phyloP scores from a whole-genome alignment of 2,797 vertebrate genomes.

The Apogon hyalosoma region DNA sequence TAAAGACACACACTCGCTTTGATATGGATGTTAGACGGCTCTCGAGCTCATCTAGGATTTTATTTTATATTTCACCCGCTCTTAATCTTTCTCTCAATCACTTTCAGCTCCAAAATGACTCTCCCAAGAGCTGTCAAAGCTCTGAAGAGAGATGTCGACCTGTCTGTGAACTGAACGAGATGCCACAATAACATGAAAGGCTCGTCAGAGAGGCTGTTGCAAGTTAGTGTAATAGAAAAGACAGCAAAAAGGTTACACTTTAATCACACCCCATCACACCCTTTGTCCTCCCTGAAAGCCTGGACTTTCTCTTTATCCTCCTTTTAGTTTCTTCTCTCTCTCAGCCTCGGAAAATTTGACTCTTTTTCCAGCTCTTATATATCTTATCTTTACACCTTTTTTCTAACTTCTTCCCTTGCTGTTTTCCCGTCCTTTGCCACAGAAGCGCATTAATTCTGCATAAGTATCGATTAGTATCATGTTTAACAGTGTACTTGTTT shows the following conservation, averaged over 20 bases:
- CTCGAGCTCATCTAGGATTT: constrained; percentile 24
- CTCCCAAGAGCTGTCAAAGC: constrained; percentile 9
- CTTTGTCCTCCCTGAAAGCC: constrained; percentile 6
- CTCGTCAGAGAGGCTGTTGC: constrained; percentile 6
- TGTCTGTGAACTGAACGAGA: constrained; percentile 30
- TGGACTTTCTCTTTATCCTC: constrained; percentile 39
- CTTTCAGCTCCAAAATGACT: constrained; percentile 10
- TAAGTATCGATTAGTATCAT: constrained; percentile 46
- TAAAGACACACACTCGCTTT: constrained; percentile 5
- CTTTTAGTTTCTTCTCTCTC: constrained; percentile 33
- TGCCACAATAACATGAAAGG: constrained; percentile 31
- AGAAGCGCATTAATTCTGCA: constrained; percentile 52
- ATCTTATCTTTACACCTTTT: constrained; percentile 44
- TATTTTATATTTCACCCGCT: constrained; percentile 29
- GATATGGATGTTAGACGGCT: constrained; percentile 25
- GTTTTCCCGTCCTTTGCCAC: constrained; percentile 12
- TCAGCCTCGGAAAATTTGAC: constrained; percentile 9
- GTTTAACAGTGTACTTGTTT: constrained; percentile 26
- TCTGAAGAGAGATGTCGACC: constrained; percentile 30
- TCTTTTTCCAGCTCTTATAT: neutral
- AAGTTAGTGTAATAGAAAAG: constrained; percentile 1
- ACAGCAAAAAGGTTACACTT: constrained; percentile 4
- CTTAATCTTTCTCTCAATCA: constrained; percentile 16
- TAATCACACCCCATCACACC: constrained; percentile 24
- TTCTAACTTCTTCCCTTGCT: constrained; percentile 21